Evolutionary conservation across 2,888 invertebrate species (phyloP), one percentile per base, ranked within the genome.

Genomic region (Chloroclysta siterata): DNA sequence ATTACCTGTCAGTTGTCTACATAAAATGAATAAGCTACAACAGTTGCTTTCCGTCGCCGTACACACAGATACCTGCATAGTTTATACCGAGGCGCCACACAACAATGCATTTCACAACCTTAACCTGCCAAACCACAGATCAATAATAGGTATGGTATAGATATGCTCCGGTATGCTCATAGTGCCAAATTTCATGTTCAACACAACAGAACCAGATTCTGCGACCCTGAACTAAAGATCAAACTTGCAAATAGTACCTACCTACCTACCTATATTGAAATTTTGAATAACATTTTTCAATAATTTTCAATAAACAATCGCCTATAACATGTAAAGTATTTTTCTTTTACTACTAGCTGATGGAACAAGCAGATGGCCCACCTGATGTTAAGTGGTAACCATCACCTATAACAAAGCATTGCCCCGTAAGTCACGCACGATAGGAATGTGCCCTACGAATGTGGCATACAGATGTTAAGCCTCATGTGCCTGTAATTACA

Each of bases 161-260:
- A 3, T 22, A 22, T 22, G 3, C 22, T 3, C 22, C 22, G 58
- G 58, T 42, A 53, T 42, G 42, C 46, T 41, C 15, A 17, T 52
- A 63, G 57, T 53, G 56, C 53, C 42, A 53, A 63, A 63, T 13
- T 50, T 44, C 55, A 56, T 56, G 39, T 28, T 53, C 14, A 22
- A 53, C 42, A 42, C 52, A 57, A 57, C 58, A 64, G 63, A 63
- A 67, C 69, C 60, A 60, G 69, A 64, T 64, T 13, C 50, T 22
- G 44, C 47, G 62, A 46, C 69, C 69, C 55, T 71, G 71, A 71
- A 68, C 59, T n/a, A 63, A 60, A 65, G 50, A 53, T 44, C 59
- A 58, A 63, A 61, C 65, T 62, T 71, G 65, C 54, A 53, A 61
- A 52, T 2, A 22, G 22, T 22, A 22, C 2, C 2, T 22, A 22